Evolutionary conservation across 2,888 invertebrate species (phyloP).

Genomic region (Phlogophora meticulosa): DNA sequence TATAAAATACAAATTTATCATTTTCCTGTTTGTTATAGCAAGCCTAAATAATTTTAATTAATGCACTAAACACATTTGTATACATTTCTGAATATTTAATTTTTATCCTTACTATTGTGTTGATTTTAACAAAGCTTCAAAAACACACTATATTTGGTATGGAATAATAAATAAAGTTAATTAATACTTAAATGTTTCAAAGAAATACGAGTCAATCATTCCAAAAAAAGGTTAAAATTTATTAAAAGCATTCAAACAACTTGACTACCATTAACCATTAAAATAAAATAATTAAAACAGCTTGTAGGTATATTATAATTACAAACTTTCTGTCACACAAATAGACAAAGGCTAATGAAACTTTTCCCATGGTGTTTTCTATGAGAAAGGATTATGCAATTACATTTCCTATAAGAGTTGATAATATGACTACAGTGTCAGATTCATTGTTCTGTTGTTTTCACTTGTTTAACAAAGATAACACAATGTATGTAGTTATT

Average conservation of each 20-base stretch:
- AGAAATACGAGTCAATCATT: too few species aligned
- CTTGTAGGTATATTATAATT: conserved; percentile 1
- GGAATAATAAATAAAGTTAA: too few species aligned
- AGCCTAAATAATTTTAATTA: neutral
- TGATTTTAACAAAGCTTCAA: too few species aligned
- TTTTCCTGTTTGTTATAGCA: conserved; percentile 19
- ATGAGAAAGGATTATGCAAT: conserved; percentile 43
- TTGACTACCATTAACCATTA: too few species aligned
- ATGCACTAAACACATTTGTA: neutral
- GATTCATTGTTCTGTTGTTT: conserved; percentile 51
- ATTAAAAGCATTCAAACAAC: too few species aligned
- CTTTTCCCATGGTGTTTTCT: conserved; percentile 60
- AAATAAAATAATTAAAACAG: neutral
- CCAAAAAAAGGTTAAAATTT: too few species aligned
- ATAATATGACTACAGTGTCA: conserved; percentile 31
- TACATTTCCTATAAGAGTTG: conserved; percentile 31
- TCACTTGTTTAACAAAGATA: conserved; percentile 41
- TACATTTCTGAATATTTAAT: neutral
- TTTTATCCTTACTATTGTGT: too few species aligned
- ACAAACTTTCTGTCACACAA: conserved; percentile 31
- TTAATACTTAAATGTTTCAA: too few species aligned
- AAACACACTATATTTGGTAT: too few species aligned
- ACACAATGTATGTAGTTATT: conserved; percentile 20
- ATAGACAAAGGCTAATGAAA: conserved; percentile 44
- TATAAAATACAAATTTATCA: conserved; percentile 1